Evolutionary conservation across 2,113 vertebrate species (phyloP).

Genomic region (Eulemur rufifrons): DNA sequence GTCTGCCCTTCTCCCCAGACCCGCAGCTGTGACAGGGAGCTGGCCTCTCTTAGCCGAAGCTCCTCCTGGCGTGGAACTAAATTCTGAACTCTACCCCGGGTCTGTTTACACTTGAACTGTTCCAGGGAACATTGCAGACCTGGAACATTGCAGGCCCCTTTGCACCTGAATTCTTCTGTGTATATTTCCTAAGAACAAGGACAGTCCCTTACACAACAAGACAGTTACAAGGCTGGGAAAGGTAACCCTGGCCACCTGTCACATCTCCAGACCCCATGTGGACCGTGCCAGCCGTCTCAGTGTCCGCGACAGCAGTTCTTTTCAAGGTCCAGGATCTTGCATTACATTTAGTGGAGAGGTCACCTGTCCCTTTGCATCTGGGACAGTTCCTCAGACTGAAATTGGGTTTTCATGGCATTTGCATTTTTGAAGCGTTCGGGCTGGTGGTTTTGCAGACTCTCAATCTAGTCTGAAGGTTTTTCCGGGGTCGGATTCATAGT

Average conservation of each 20-base stretch:
- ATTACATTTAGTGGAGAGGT: fast-evolving
- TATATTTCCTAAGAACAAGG: not conserved
- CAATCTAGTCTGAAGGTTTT: too few relatives aligned
- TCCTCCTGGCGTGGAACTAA: not conserved
- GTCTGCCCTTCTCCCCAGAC: not conserved
- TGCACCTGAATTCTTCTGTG: not conserved
- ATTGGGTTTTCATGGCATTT: not conserved
- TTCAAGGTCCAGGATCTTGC: fast-evolving
- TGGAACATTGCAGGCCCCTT: too few relatives aligned
- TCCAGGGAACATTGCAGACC: fast-evolving
- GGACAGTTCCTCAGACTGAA: not conserved
- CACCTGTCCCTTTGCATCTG: not conserved
- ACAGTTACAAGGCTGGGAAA: not conserved
- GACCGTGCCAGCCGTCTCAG: fast-evolving
- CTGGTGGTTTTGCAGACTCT: not conserved
- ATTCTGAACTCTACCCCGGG: not conserved
- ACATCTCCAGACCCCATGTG: too few relatives aligned
- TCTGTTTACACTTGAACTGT: not conserved
- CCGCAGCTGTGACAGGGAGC: not conserved
- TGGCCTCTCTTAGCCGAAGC: not conserved
- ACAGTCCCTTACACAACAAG: fast-evolving
- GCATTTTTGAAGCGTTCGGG: not conserved
- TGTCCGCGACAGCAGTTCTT: fast-evolving
- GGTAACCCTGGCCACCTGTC: not conserved
- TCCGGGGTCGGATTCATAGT: not conserved